Evolutionary conservation across 2,797 vertebrate species (phyloP), one percentile per base, ranked within the genome.

Genomic region (Clarias laeviceps): DNA sequence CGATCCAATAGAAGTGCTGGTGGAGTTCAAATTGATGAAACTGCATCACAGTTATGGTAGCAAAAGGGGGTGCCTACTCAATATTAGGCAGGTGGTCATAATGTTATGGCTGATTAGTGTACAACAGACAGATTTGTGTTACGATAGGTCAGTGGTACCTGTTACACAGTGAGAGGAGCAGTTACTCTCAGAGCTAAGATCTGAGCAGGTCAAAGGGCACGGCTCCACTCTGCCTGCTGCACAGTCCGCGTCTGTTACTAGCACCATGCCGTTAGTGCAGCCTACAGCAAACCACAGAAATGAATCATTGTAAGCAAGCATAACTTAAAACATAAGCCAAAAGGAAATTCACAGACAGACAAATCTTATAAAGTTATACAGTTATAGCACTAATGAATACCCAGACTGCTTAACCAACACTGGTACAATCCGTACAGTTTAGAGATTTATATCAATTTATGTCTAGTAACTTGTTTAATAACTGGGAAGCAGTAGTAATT

Each of bases 191-290:
- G 90, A 86, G 73, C 92, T 92, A 1, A 96, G 94, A 14, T 96
- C 95, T 64, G 93, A 91, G 87, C 97, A 98, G 20, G 94, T 94
- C 0, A 90, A 91, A 11, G 96, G 95, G 72, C 97, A 98, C 0
- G 91, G 90, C 7, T 94, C 89, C 0, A 95, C 90, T 61, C 89
- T 66, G 7, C 91, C 94, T 3, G 88, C 70, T 56, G 54, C 91
- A 82, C 97, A 98, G 83, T 96, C 94, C 0, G 87, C 90, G 0
- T 94, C 89, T 0, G 89, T 92, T 85, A 97, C 94, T 0, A 95
- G 87, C 85, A 96, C 91, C 94, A 92, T 94, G 40, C 92, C 93
- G 0, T 83, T 90, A 15, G 90, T 87, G 3, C 97, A 97, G 79
- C 94, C 97, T 97, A 85, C 15, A 34, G 74, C 2, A 83, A 61